These are phyloP conservation scores for Drosophila yakuba DNA, from an alignment of 1,140 invertebrate species.

Conservation along the genomic window DNA sequence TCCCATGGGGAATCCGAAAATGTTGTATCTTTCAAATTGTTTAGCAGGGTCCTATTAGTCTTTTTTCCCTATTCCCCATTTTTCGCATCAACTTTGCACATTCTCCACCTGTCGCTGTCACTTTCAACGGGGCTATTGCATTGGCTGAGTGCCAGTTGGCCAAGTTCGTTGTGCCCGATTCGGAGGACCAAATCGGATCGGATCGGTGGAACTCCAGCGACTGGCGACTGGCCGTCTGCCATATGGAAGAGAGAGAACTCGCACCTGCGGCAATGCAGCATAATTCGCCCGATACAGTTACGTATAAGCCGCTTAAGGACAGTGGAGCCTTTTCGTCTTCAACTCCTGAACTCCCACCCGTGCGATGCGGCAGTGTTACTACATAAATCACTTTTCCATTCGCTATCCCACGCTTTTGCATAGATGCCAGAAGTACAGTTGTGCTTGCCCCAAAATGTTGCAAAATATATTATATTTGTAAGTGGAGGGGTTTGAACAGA, in stretches of 20 bases:
- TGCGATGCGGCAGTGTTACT: conserved; percentile 21
- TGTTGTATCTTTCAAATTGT: conserved; percentile 19
- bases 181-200: conserved; percentile 8
- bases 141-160: conserved; percentile 11
- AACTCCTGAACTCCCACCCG: neutral
- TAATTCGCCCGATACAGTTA: conserved; percentile 55
- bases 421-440: conserved; percentile 36
- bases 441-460: neutral
- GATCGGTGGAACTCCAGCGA: neutral
- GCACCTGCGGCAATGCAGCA: conserved; percentile 56
- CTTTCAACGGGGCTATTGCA: conserved; percentile 49
- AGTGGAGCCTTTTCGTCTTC: conserved; percentile 12
- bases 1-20: conserved; percentile 25
- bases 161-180: conserved; percentile 20
- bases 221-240: conserved; percentile 26
- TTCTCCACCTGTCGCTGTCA: conserved; percentile 52
- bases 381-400: conserved; percentile 49
- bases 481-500: too few relatives aligned
- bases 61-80: neutral
- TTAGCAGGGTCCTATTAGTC: neutral
- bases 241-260: conserved; percentile 11
- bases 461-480: neutral
- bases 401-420: conserved; percentile 11
- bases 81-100: conserved; percentile 46
- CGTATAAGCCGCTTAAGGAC: conserved; percentile 66